phyloP scores from a whole-genome alignment of 2,888 invertebrate species.

The Scaptomyza polygonia region DNA sequence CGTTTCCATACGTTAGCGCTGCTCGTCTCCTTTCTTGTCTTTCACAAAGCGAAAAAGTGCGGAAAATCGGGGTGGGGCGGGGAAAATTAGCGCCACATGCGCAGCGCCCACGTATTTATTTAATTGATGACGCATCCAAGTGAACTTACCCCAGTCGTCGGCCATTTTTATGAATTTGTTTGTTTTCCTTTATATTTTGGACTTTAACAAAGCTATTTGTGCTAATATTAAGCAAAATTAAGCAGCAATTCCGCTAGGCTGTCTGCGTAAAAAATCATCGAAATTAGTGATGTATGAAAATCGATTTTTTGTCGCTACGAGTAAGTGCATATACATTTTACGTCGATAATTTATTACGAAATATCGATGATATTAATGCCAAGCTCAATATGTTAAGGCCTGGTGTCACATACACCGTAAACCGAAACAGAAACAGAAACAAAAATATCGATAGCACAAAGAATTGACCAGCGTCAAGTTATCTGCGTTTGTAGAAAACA shows the following conservation, averaged over 20 bases:
- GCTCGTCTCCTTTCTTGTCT: constrained; percentile 26
- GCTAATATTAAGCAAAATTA: constrained; percentile 38
- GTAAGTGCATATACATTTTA: background rate
- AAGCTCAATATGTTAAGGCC: no score
- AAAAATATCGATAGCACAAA: no score
- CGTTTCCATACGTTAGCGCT: constrained; percentile 29
- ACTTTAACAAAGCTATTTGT: constrained; percentile 28
- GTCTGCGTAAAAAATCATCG: constrained; percentile 51
- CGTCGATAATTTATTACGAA: constrained; percentile 15
- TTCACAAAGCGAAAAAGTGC: background rate
- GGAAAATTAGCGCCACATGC: constrained; percentile 58
- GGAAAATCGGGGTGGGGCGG: constrained; percentile 4
- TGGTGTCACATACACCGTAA: no score
- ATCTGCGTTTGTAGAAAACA: no score
- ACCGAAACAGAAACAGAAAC: no score
- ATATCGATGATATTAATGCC: constrained; percentile 17
- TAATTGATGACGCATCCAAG: constrained; percentile 49
- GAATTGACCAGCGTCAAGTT: no score
- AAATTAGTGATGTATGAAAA: constrained; percentile 39
- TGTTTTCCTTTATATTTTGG: constrained; percentile 34
- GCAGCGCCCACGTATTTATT: constrained; percentile 58
- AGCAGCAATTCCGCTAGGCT: constrained; percentile 46
- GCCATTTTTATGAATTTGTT: constrained; percentile 85
- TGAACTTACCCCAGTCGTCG: constrained; percentile 89
- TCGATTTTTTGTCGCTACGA: constrained; percentile 17